Evolutionary conservation across 2,797 vertebrate genomes (phyloP), one percentile per base, ranked within the genome.

Genomic region (Hoplostethus atlanticus): DNA sequence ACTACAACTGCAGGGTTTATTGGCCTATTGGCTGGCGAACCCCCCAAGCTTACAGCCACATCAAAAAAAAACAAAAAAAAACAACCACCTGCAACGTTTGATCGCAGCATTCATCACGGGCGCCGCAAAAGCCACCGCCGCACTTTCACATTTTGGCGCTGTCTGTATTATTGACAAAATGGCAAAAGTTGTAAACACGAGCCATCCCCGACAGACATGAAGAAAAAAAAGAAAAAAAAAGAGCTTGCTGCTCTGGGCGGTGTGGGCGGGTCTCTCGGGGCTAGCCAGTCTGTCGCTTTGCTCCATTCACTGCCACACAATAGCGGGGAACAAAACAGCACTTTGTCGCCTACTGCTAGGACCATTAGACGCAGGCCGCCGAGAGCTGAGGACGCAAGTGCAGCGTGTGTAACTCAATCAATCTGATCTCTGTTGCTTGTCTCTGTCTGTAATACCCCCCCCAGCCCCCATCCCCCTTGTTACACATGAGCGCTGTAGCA

Each of bases 391-490:
- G 85, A 89, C 76, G 74, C 85, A 87, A 91, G 86, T 90, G 91
- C 88, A 91, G 90, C 89, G 70, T 90, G 90, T 83, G 89, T 92
- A 93, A 93, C 90, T 90, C 88, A 93, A 92, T 93, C 91, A 92
- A 92, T 89, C 88, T 87, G 85, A 92, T 90, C 92, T 84, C 80
- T 76, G 82, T 46, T 68, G 73, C 85, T 87, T n/a, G 85, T 89
- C 86, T 80, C 59, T 48, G 77, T 84, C 84, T 86, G 75, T 76
- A 81, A 84, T 72, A 66, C 76, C 75, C 70, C 64, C 60, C 30
- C 68, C 70, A 34, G 34, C 52, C 40, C 40, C 47, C 6, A 5
- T 16, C 13, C 11, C 30, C 42, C 36, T 71, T 30, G 75, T 84
- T 79, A 79, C 91, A 91, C 89, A 88, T 81, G 85, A 91, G 86